These are phyloP conservation scores for Heteromyza rotundicornis DNA, from an alignment of 2,888 invertebrate genomes.

Conservation along the genomic window DNA sequence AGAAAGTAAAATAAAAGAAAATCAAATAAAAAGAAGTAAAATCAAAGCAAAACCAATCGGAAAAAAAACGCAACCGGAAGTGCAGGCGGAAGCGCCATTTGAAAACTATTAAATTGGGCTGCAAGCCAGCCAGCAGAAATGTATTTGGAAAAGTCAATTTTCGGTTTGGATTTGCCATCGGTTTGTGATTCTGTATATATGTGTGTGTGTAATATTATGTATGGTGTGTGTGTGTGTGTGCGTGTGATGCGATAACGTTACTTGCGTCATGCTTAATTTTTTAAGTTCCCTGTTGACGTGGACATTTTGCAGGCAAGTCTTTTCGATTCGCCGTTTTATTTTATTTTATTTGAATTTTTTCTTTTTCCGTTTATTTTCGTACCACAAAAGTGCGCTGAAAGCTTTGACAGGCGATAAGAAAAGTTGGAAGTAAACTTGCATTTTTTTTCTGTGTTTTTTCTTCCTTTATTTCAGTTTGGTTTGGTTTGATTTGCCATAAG, in stretches of 20 bases:
- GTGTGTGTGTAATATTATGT: not conserved
- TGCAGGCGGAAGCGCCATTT: constrained; percentile 35
- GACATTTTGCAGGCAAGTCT: not conserved
- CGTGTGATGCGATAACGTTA: not conserved
- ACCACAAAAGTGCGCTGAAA: not conserved
- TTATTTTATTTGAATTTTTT: not conserved
- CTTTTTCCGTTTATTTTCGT: no score
- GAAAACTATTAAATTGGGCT: constrained; percentile 55
- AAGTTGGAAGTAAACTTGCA: no score
- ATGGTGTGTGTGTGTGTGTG: not conserved
- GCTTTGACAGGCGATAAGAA: constrained; percentile 5
- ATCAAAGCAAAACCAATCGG: no score
- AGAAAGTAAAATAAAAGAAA: constrained; percentile 25
- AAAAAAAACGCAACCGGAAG: constrained; percentile 24
- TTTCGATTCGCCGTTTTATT: not conserved
- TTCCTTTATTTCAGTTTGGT: no score
- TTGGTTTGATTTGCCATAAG: no score
- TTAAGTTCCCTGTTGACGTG: constrained; percentile 2
- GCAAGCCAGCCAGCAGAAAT: constrained; percentile 38
- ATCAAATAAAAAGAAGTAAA: not conserved
- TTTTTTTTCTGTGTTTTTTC: no score
- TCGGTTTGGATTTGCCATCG: not conserved
- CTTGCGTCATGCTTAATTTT: not conserved
- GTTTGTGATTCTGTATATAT: not conserved
- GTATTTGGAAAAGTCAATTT: not conserved